Evolutionary conservation across 2,113 vertebrate genomes (phyloP).

Genomic region (Helogale parvula): DNA sequence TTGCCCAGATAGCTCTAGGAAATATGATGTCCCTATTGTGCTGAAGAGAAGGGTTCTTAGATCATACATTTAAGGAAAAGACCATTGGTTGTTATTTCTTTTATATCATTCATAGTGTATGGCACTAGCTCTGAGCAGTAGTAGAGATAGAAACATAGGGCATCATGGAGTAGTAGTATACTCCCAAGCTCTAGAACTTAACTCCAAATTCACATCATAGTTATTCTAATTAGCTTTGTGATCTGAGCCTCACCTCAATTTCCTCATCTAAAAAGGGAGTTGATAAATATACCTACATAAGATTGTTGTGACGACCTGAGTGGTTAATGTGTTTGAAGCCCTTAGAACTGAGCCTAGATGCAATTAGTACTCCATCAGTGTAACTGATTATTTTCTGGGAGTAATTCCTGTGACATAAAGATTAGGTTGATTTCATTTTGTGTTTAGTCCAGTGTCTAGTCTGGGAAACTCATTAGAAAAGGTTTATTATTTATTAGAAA

Average conservation of each 20-base stretch:
- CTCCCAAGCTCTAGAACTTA: background rate
- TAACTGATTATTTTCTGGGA: conserved; percentile 9
- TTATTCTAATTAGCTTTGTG: background rate
- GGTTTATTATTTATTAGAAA: background rate
- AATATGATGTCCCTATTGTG: background rate
- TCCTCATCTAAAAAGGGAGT: background rate
- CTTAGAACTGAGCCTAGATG: background rate
- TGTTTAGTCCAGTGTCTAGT: conserved; percentile 28
- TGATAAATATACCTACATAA: background rate
- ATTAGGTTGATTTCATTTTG: conserved; percentile 9
- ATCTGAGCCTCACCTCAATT: background rate
- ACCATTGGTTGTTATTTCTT: background rate
- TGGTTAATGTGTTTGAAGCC: background rate
- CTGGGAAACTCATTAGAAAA: conserved; percentile 17
- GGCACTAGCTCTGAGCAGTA: background rate
- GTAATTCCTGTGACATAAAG: background rate
- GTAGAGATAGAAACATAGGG: background rate
- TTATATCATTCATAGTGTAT: background rate
- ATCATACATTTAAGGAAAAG: conserved; percentile 15
- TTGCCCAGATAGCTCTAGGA: background rate
- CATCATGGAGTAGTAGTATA: background rate
- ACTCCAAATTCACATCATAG: background rate
- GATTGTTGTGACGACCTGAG: background rate
- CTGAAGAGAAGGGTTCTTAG: conserved; percentile 39
- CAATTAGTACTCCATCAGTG: background rate